Evolutionary conservation across 2,797 vertebrate genomes (phyloP), one percentile per base, ranked within the genome.

Genomic region (Avahi laniger): DNA sequence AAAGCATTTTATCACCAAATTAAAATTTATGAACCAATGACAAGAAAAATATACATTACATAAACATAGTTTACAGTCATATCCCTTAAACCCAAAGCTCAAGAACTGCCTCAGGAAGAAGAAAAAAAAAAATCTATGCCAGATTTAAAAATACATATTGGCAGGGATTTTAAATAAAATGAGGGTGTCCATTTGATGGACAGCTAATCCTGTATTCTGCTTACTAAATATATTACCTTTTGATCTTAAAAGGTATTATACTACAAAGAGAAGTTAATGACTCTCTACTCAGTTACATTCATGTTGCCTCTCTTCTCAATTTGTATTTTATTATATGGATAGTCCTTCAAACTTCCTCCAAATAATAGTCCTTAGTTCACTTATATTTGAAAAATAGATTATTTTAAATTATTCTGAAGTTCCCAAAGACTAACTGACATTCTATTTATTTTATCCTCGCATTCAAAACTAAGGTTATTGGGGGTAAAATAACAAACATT

Each of bases 1-100:
- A 84, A 92, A 85, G 30, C 43, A 92, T 43, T 95, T 80, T 78
- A 73, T 61, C 43, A 82, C n/a, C 52, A 97, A 93, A 73, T 61
- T 86, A 76, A 35, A 90, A 87, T 33, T 57, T 75, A 88, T 30
- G 46, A 91, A 79, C 41, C 72, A 95, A 87, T n/a, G 75, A 89
- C 14, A 84, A 52, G 48, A 3, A 48, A 12, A 67, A 86, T 73
- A 91, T 81, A 78, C 13, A 86, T 52, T 91, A 73, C 20, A 61
- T 65, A 88, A 93, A 75, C 33, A 85, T 12, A 73, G 30, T 57
- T 87, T 72, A 76, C 8, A 86, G 33, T 59, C 41, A 92, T 30
- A 94, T 33, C 81, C 13, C 52, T 89, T 82, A 70, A 86, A 67
- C 14, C 61, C 69, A 94, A 85, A 92, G 67, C 38, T 75, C 30